Evolutionary conservation across 2,888 invertebrate genomes (phyloP).

Genomic region (Lepetodrilus schrolli): DNA sequence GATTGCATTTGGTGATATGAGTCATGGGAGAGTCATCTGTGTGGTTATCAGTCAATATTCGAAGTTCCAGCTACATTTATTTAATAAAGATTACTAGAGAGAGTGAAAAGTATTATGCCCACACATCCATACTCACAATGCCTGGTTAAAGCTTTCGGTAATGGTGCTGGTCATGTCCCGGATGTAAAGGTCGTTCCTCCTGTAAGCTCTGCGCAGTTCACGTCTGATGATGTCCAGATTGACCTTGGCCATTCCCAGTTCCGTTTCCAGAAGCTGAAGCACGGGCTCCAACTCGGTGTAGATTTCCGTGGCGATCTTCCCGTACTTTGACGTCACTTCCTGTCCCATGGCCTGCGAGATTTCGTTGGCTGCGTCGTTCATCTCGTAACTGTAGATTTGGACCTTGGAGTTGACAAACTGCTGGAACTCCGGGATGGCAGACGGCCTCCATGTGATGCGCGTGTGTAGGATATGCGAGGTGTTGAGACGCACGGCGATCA

Average conservation of each 20-base stretch:
- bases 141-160: background rate
- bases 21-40: background rate
- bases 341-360: conserved; percentile 35
- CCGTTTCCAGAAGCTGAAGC: conserved; percentile 38
- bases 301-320: conserved; percentile 50
- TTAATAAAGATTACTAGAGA: too few species aligned
- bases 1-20: background rate
- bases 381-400: conserved; percentile 39
- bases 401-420: conserved; percentile 39
- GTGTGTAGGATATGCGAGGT: conserved; percentile 59
- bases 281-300: conserved; percentile 49
- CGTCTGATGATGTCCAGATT: conserved; percentile 47
- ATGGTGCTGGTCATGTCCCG: conserved; percentile 49
- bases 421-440: conserved; percentile 47
- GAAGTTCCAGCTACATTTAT: too few species aligned
- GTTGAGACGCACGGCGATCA: conserved; percentile 55
- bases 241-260: conserved; percentile 29
- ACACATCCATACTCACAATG: conserved; percentile 28
- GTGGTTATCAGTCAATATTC: too few species aligned
- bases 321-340: conserved; percentile 52
- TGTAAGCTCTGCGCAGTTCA: conserved; percentile 54
- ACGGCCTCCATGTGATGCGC: conserved; percentile 61
- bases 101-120: too few species aligned
- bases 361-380: conserved; percentile 34
- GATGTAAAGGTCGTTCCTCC: conserved; percentile 57